phyloP scores from a whole-genome alignment of 2,113 vertebrate species.

The Ictalurus furcatus region DNA sequence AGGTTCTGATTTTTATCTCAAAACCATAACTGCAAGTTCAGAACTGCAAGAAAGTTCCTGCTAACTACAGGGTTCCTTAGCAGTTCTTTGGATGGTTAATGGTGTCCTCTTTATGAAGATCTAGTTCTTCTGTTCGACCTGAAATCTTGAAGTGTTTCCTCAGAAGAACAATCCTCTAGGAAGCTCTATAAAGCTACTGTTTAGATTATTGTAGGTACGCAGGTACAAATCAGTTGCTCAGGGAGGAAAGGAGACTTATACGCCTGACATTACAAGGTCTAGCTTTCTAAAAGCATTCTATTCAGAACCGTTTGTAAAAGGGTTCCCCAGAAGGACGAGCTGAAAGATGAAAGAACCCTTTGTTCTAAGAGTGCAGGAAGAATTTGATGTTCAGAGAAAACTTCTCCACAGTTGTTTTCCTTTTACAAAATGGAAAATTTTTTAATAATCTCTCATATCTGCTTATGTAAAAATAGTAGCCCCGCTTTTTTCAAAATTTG shows the following conservation, averaged over 20 bases:
- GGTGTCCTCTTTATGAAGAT: neutral
- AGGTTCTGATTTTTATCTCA: neutral
- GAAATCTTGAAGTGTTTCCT: too few species aligned
- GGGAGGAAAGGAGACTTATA: neutral
- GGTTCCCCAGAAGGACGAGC: neutral
- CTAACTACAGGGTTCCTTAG: neutral
- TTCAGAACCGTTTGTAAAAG: neutral
- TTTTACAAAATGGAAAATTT: neutral
- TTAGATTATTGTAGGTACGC: neutral
- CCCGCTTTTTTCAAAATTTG: too few species aligned
- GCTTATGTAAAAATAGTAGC: neutral
- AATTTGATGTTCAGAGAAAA: neutral
- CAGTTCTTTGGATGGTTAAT: neutral
- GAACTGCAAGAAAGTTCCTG: neutral
- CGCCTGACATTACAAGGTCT: neutral
- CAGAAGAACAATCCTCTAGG: too few species aligned
- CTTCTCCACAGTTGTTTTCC: neutral
- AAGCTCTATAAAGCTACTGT: too few species aligned
- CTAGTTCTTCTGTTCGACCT: neutral
- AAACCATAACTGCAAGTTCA: neutral
- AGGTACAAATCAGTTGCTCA: neutral
- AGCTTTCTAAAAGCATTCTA: neutral
- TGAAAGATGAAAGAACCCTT: neutral
- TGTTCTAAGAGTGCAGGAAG: neutral
- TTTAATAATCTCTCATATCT: neutral